Percentiles rank a stretch among this genome's conserved stretches.
phyloP scores from a whole-genome alignment of 2,888 invertebrate species.

The Selenia dentaria region DNA sequence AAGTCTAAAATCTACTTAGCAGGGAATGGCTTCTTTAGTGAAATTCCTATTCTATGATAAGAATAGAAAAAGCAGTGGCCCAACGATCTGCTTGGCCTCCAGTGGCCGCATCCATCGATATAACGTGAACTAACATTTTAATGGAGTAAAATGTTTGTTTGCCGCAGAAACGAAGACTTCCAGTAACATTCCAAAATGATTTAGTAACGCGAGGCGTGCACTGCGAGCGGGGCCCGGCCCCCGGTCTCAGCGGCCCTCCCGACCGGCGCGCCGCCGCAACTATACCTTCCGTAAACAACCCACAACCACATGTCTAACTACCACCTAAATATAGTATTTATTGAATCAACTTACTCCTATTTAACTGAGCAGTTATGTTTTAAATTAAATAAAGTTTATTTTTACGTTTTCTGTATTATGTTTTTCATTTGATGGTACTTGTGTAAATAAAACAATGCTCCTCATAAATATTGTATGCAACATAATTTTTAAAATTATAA shows the following conservation, averaged over 20 bases:
- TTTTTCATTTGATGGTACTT: slow-evolving; percentile 51
- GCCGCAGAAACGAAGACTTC: slow-evolving; percentile 79
- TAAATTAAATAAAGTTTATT: slow-evolving; percentile 78
- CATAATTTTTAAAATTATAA: too few relatives aligned
- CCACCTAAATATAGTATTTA: slow-evolving; percentile 59
- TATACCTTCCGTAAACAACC: slow-evolving; percentile 33
- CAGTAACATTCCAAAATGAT: slow-evolving; percentile 82
- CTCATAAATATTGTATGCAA: too few relatives aligned
- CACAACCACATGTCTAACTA: slow-evolving; percentile 33
- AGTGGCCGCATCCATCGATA: slow-evolving; percentile 1
- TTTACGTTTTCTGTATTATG: slow-evolving; percentile 76
- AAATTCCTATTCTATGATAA: background rate
- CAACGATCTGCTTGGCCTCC: slow-evolving; percentile 26
- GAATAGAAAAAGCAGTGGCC: background rate
- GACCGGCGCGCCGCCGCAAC: slow-evolving; percentile 32
- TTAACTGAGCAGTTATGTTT: slow-evolving; percentile 69
- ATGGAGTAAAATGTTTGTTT: slow-evolving; percentile 72
- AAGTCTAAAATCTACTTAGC: slow-evolving; percentile 6
- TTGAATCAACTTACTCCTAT: slow-evolving; percentile 58
- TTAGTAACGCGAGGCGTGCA: slow-evolving; percentile 53
- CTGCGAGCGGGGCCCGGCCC: slow-evolving; percentile 39
- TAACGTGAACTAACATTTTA: slow-evolving; percentile 62
- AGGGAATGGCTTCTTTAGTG: background rate
- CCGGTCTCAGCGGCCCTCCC: slow-evolving; percentile 37
- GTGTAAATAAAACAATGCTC: slow-evolving; percentile 2